Evolutionary conservation across 2,888 invertebrate species (phyloP).

Genomic region (Linnaemya vulpina): DNA sequence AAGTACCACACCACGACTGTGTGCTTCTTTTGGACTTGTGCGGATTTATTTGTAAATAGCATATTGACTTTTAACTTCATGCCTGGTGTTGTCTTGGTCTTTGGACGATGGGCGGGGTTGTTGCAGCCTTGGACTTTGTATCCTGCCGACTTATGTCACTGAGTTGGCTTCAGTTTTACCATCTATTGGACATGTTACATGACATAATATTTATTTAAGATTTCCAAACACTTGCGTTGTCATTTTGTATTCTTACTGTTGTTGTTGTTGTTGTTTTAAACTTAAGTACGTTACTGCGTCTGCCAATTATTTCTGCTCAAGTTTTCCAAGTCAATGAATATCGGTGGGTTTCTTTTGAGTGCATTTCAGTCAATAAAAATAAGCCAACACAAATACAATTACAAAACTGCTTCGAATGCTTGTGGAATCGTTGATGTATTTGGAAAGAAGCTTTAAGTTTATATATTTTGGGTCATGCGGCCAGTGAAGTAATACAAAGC

Average conservation of each 20-base stretch:
- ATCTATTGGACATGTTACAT: constrained; percentile 32
- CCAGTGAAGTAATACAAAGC: too few species aligned
- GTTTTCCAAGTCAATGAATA: too few species aligned
- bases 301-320: too few species aligned
- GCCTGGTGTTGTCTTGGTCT: background rate
- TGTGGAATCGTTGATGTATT: too few species aligned
- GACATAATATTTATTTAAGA: background rate
- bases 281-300: background rate
- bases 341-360: too few species aligned
- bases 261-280: constrained; percentile 6
- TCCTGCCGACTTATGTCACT: background rate
- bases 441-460: too few species aligned
- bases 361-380: too few species aligned
- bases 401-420: too few species aligned
- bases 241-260: background rate
- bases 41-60: background rate
- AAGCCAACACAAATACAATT: too few species aligned
- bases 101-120: background rate
- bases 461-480: too few species aligned
- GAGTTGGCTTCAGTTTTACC: constrained; percentile 1
- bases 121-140: background rate
- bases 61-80: constrained; percentile 2
- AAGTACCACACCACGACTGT: too few species aligned
- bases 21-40: too few species aligned
- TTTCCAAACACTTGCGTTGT: constrained; percentile 15